Evolutionary conservation across 2,113 vertebrate species (phyloP).

Genomic region (Dromaius novaehollandiae): DNA sequence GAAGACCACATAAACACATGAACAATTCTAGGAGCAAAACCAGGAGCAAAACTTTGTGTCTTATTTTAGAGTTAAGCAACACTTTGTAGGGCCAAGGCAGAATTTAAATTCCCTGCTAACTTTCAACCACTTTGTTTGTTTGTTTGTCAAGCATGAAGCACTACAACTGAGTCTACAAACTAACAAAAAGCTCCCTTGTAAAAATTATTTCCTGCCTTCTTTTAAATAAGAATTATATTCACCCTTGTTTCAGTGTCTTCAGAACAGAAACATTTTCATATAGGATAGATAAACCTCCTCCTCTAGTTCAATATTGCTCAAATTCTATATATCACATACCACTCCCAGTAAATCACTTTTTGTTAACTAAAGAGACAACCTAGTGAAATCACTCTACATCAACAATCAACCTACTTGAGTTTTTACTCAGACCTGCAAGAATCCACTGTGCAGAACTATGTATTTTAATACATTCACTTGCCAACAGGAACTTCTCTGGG

Average conservation of each 20-base stretch:
- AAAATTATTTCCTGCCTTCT: background rate
- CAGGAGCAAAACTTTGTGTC: background rate
- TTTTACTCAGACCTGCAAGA: background rate
- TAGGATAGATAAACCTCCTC: background rate
- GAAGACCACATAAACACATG: background rate
- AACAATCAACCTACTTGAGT: background rate
- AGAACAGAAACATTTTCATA: background rate
- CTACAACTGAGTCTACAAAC: background rate
- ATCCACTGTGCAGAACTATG: background rate
- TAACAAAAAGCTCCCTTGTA: background rate
- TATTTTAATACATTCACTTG: background rate
- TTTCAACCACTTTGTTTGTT: background rate
- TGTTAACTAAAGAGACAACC: background rate
- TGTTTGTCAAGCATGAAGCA: background rate
- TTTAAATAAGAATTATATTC: background rate
- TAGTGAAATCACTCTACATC: background rate
- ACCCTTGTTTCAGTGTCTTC: background rate
- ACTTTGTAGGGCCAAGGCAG: background rate
- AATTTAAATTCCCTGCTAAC: background rate
- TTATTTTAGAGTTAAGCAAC: background rate
- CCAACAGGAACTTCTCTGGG: background rate
- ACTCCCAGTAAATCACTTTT: background rate
- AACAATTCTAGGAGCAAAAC: background rate
- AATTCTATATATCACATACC: background rate
- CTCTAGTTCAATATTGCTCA: background rate